Percentiles rank a stretch among this genome's conserved stretches.
phyloP scores from a whole-genome alignment of 2,113 vertebrate genomes.

The Hemiscyllium ocellatum region DNA sequence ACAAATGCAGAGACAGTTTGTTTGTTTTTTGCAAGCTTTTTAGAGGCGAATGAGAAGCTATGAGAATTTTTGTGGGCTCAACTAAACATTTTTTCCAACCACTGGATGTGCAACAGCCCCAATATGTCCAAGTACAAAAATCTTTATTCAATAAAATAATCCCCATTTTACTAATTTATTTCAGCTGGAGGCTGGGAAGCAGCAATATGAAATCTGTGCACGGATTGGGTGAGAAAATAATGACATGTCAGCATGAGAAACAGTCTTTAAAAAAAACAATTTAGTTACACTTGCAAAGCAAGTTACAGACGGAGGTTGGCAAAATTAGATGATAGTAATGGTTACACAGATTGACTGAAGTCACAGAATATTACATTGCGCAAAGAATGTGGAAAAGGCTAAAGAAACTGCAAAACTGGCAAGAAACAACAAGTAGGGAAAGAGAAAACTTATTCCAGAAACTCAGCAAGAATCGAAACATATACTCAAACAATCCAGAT shows the following conservation, averaged over 20 bases:
- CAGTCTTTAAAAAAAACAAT: background rate
- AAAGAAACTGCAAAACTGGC: background rate
- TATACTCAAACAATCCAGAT: background rate
- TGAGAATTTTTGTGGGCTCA: background rate
- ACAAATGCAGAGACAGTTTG: background rate
- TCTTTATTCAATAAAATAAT: background rate
- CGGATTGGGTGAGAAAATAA: conserved; percentile 6
- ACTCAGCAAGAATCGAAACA: background rate
- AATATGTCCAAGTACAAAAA: background rate
- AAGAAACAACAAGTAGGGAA: background rate
- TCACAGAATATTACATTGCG: background rate
- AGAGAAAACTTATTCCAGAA: background rate
- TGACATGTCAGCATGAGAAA: background rate
- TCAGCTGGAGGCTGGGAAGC: background rate
- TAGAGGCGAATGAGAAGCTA: background rate
- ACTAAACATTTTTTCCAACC: background rate
- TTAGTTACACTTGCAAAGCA: background rate
- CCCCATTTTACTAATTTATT: conserved; percentile 8
- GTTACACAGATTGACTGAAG: background rate
- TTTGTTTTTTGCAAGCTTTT: background rate
- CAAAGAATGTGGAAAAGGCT: background rate
- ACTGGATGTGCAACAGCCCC: background rate
- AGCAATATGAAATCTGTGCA: background rate
- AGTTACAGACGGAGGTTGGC: background rate
- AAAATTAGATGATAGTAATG: background rate